phyloP scores from a whole-genome alignment of 2,113 vertebrate species.

The Gymnarchus niloticus region DNA sequence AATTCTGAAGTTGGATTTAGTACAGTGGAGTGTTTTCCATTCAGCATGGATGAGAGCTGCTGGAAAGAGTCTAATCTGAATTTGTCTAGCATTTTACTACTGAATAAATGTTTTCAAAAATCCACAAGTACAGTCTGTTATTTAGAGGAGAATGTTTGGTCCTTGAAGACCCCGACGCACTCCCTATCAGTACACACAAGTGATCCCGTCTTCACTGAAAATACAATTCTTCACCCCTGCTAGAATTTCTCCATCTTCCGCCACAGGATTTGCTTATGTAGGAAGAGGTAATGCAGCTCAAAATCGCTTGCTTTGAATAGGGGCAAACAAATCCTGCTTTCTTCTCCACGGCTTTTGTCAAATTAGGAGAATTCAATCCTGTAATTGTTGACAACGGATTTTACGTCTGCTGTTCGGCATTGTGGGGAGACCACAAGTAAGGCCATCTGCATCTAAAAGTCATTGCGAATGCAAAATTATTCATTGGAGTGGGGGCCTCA shows the following conservation, averaged over 20 bases:
- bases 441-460: slow-evolving; percentile 25
- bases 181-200: background rate
- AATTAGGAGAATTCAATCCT: slow-evolving; percentile 30
- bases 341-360: slow-evolving; percentile 29
- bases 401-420: slow-evolving; percentile 19
- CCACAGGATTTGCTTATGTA: background rate
- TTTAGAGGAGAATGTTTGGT: background rate
- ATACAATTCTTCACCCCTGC: background rate
- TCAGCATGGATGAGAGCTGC: no score
- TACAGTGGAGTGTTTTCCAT: no score
- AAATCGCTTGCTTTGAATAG: slow-evolving; percentile 15
- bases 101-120: background rate
- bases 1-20: no score
- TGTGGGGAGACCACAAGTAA: slow-evolving; percentile 24
- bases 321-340: slow-evolving; percentile 23
- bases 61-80: no score
- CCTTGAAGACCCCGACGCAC: no score
- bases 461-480: slow-evolving; percentile 40
- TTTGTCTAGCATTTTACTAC: background rate
- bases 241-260: background rate
- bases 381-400: slow-evolving; percentile 31
- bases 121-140: background rate
- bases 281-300: background rate
- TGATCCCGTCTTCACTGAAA: background rate
- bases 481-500: slow-evolving; percentile 21